Percentiles rank a stretch among this genome's conserved stretches.
Conservation (phyloP, 2,797 vertebrate genomes). For the Hippoglossus hippoglossus region DNA sequence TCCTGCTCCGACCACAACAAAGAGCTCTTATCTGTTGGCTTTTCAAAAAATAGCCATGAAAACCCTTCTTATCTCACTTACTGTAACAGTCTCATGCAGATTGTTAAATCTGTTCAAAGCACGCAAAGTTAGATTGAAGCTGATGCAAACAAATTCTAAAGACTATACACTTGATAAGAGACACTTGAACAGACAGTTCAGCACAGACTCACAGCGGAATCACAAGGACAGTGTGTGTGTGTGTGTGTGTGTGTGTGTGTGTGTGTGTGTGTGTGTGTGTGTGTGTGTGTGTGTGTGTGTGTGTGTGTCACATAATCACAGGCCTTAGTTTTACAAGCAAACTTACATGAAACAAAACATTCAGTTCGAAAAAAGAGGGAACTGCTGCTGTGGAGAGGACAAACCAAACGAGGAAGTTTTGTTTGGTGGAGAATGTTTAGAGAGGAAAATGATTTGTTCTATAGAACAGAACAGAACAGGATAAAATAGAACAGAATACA, state of each 20-base stretch:
- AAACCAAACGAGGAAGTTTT: background rate
- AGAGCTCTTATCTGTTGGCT: slow-evolving; percentile 33
- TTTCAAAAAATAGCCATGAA: too few species aligned
- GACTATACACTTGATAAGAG: slow-evolving; percentile 34
- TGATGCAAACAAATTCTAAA: slow-evolving; percentile 12
- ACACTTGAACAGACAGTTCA: background rate
- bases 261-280: too few species aligned
- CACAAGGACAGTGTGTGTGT: background rate
- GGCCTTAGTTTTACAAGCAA: background rate
- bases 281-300: too few species aligned
- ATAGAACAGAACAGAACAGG: background rate
- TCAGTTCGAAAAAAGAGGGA: background rate
- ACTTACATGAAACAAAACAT: background rate
- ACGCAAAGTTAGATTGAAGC: slow-evolving; percentile 3
- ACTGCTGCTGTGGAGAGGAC: background rate
- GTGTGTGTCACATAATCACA: too few species aligned
- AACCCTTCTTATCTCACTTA: slow-evolving; percentile 22
- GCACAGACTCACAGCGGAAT: background rate
- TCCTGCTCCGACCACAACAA: slow-evolving; percentile 19
- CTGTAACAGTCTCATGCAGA: background rate
- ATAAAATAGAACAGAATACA: too few species aligned
- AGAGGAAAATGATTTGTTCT: background rate
- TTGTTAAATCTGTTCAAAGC: background rate
- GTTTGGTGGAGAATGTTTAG: too few species aligned
- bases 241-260: too few species aligned